These are phyloP conservation scores for Astreopora myriophthalma DNA, from an alignment of 64 coral and sea anemone genomes.

Conservation along the genomic window DNA sequence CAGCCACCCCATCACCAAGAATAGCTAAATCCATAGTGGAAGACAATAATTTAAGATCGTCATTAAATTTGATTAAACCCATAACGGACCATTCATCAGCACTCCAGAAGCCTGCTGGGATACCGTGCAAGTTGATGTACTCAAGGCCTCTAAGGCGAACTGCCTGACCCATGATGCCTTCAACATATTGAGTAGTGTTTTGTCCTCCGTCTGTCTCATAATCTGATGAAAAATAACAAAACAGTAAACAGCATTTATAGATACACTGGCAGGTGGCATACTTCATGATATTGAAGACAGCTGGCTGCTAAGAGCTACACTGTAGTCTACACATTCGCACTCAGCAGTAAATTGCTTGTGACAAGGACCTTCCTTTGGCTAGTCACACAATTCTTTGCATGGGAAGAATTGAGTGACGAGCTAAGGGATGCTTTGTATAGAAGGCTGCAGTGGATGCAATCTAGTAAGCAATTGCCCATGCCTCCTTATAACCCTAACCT, in stretches of 20 bases:
- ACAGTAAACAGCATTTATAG: not conserved
- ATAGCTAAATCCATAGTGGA: not conserved
- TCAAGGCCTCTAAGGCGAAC: conserved; percentile 17
- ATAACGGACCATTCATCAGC: conserved; percentile 63
- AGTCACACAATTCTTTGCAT: too few relatives aligned
- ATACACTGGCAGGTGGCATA: too few relatives aligned
- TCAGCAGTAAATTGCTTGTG: too few relatives aligned
- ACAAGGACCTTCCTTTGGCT: too few relatives aligned
- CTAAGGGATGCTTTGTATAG: too few relatives aligned
- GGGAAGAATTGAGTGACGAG: too few relatives aligned
- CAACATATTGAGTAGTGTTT: conserved; percentile 20
- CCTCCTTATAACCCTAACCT: too few relatives aligned
- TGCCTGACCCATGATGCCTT: conserved; percentile 40
- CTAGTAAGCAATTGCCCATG: too few relatives aligned
- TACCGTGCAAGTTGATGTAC: conserved; percentile 47
- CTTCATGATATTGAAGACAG: too few relatives aligned
- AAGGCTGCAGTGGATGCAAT: too few relatives aligned
- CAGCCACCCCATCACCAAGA: conserved; percentile 17
- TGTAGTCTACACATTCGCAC: too few relatives aligned
- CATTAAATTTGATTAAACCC: conserved; percentile 40
- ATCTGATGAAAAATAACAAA: not conserved
- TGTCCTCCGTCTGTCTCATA: not conserved
- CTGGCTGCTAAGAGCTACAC: too few relatives aligned
- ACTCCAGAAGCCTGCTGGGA: conserved; percentile 44
- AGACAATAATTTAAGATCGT: not conserved